Conservation (phyloP, 2,888 invertebrate genomes). For the Diaperis boleti region DNA sequence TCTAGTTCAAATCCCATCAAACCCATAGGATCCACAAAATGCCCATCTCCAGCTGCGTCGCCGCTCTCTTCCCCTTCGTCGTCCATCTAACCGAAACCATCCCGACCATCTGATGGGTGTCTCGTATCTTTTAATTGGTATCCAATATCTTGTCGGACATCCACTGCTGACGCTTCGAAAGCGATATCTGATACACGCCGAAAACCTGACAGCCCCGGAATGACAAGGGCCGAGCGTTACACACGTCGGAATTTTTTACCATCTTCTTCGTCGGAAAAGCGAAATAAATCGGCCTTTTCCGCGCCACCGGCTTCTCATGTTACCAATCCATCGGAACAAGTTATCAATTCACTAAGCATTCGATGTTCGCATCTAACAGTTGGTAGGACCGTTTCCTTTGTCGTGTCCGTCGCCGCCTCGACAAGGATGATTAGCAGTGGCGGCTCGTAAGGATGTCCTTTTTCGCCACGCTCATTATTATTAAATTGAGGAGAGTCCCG, state of each 20-base stretch:
- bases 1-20: too few relatives aligned
- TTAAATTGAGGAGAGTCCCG: not conserved
- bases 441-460: not conserved
- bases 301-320: conserved; percentile 39
- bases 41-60: too few relatives aligned
- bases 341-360: conserved; percentile 38
- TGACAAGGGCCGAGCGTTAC: conserved; percentile 16
- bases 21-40: too few relatives aligned
- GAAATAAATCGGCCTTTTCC: conserved; percentile 1
- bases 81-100: not conserved
- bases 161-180: conserved; percentile 24
- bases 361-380: too few relatives aligned
- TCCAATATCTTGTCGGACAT: conserved; percentile 57
- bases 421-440: conserved; percentile 11
- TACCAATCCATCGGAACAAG: conserved; percentile 45
- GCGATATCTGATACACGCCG: conserved; percentile 25
- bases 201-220: conserved; percentile 20
- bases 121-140: conserved; percentile 56
- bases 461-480: conserved; percentile 10
- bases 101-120: conserved; percentile 36
- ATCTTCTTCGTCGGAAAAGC: not conserved
- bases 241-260: not conserved
- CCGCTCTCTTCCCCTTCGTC: not conserved
- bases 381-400: not conserved
- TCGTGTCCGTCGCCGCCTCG: conserved; percentile 8